A percentile compares a stretch with the other conserved stretches of the same genome.
Conservation (phyloP, 2,888 invertebrate genomes). For the Bombyx huttoni region DNA sequence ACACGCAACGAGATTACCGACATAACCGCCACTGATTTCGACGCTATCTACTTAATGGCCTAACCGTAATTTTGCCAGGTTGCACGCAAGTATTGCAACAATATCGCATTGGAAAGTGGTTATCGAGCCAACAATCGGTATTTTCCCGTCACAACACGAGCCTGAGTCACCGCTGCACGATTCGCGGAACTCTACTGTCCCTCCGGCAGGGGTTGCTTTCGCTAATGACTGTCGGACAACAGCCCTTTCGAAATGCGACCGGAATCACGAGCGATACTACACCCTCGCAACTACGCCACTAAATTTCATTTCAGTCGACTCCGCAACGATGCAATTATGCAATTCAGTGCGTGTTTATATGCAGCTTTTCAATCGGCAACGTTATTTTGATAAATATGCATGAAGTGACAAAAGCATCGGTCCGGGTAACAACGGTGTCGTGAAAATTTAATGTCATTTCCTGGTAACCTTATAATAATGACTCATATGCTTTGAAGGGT, state of each 20-base stretch:
- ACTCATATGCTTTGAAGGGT: slow-evolving; percentile 68
- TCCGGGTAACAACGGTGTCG: slow-evolving; percentile 63
- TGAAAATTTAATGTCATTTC: slow-evolving; percentile 71
- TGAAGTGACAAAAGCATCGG: slow-evolving; percentile 60
- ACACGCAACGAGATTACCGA: not conserved
- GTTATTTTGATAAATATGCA: slow-evolving; percentile 73
- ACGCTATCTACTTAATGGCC: not conserved
- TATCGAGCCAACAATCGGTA: slow-evolving; percentile 49
- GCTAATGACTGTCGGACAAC: slow-evolving; percentile 62
- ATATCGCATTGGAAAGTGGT: slow-evolving; percentile 36
- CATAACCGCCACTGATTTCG: not conserved
- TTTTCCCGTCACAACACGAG: slow-evolving; percentile 41
- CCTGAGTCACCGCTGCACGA: slow-evolving; percentile 49
- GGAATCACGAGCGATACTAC: slow-evolving; percentile 41
- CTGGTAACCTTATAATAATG: slow-evolving; percentile 59
- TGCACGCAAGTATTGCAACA: slow-evolving; percentile 33
- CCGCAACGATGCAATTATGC: slow-evolving; percentile 30
- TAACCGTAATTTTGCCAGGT: not conserved
- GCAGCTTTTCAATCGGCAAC: slow-evolving; percentile 69
- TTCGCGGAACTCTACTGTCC: slow-evolving; percentile 60
- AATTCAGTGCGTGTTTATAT: slow-evolving; percentile 65
- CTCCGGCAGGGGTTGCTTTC: slow-evolving; percentile 51
- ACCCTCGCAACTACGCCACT: slow-evolving; percentile 55
- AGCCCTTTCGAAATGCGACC: slow-evolving; percentile 42
- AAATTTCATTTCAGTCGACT: slow-evolving; percentile 45